Evolutionary conservation across 2,113 vertebrate genomes (phyloP).

Genomic region (Anoura caudifer): DNA sequence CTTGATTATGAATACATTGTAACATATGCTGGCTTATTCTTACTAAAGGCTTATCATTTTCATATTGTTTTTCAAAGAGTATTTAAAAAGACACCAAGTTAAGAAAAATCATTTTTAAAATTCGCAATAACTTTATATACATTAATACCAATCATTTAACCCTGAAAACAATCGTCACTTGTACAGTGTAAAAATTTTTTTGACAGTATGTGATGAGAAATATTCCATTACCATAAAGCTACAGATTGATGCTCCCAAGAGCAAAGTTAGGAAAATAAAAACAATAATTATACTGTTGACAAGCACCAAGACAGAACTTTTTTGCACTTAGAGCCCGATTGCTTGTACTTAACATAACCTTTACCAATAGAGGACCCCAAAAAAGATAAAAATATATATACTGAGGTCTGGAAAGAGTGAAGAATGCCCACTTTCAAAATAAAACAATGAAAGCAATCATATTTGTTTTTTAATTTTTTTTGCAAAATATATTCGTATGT

Average conservation of each 20-base stretch:
- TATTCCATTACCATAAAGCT: slow-evolving; percentile 59
- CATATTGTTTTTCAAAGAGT: slow-evolving; percentile 32
- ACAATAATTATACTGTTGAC: slow-evolving; percentile 19
- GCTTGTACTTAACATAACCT: slow-evolving; percentile 47
- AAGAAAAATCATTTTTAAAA: slow-evolving; percentile 71
- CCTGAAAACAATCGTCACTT: slow-evolving; percentile 47
- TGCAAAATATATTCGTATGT: slow-evolving; percentile 33
- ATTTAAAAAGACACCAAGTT: slow-evolving; percentile 52
- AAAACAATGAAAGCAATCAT: not conserved
- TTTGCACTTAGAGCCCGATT: slow-evolving; percentile 53
- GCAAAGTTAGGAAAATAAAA: slow-evolving; percentile 62
- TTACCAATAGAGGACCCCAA: not conserved
- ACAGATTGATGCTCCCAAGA: slow-evolving; percentile 67
- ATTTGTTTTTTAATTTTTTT: not conserved
- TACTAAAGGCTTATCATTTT: slow-evolving; percentile 32
- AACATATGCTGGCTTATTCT: slow-evolving; percentile 23
- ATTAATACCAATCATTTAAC: slow-evolving; percentile 59
- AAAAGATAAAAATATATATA: not conserved
- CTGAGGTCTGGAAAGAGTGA: not conserved
- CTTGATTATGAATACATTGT: slow-evolving; percentile 30
- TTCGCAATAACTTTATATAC: slow-evolving; percentile 66
- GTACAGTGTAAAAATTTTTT: slow-evolving; percentile 58
- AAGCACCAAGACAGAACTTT: slow-evolving; percentile 63
- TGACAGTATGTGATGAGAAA: slow-evolving; percentile 59
- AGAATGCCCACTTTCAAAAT: slow-evolving; percentile 31